Base-by-base conservation (phyloP, 2,113 vertebrate genomes). In the Amphiprion percula region DNA sequence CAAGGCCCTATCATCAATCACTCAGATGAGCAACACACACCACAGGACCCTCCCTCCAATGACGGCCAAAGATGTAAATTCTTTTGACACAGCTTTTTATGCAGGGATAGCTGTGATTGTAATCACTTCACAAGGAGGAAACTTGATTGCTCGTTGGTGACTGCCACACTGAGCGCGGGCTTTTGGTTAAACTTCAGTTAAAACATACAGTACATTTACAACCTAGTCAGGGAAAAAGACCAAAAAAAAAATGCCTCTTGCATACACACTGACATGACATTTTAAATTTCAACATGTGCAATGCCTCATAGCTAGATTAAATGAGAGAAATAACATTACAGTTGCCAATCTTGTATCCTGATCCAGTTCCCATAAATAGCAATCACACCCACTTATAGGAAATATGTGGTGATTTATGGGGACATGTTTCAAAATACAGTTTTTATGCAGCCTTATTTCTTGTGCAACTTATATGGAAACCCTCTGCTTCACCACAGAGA, bases 1-100 rank as follows among this genome's bases (percentile, higher is more conserved):
- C 87, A 89, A 86, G 83, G 75, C 70, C 73, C 53, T 19, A 74
- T 92, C 90, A 92, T 93, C 88, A 88, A 90, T 93, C 91, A 92
- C 69, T 80, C 24, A 90, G 90, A 88, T 83, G 87, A 89, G 87
- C 87, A 86, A 72, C 78, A 82, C 50, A 44, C 82, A 66, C 56
- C 80, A 69, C 81, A 74, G 69, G 83, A 85, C 52, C 76, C 74
- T 80, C 69, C 44, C 49, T 68, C 68, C 66, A 75, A 79, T 83
- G 77, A 90, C 37, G 83, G 81, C 59, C 69, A 63, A 61, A 55
- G 46, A 85, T 82, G 66, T 76, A 79, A 82, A 84, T 82, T 74
- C 59, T 58, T 82, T 55, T 82, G 81, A 80, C 62, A 55, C 28
- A 52, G 39, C 33, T 80, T 72, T 77, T 41, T 73, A 74, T 68